phyloP scores from a whole-genome alignment of 2,113 vertebrate species.

The Crotalus horridus region DNA sequence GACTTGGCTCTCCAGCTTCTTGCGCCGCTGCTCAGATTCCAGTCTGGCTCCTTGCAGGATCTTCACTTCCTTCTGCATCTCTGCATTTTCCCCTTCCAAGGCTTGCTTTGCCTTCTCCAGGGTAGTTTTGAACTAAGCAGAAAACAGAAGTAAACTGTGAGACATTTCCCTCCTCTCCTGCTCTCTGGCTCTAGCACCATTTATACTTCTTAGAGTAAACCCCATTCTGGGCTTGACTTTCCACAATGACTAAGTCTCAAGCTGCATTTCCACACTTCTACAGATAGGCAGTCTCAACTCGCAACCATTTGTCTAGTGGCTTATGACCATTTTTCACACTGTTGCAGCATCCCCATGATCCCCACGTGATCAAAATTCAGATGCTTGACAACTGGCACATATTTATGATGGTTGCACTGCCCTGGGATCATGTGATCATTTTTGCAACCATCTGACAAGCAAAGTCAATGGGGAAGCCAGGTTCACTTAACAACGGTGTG shows the following conservation, averaged over 20 bases:
- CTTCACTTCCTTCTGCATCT: slow-evolving; percentile 75
- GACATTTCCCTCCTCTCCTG: neutral
- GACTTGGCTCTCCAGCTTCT: slow-evolving; percentile 78
- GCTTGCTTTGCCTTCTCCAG: slow-evolving; percentile 79
- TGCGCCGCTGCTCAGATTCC: slow-evolving; percentile 81
- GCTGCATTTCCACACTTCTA: neutral
- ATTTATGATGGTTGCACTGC: neutral
- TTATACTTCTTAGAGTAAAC: neutral
- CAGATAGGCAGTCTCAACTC: neutral
- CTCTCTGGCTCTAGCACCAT: neutral
- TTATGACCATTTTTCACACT: no score
- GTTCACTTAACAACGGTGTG: neutral
- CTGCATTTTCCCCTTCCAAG: slow-evolving; percentile 75
- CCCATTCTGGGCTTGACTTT: neutral
- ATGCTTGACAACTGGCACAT: neutral
- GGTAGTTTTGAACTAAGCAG: slow-evolving; percentile 66
- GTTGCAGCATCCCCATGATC: neutral
- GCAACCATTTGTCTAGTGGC: fast-evolving
- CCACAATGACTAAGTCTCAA: neutral
- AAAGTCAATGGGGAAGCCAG: neutral
- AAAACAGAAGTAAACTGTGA: neutral
- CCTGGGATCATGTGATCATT: neutral
- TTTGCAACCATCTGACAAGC: neutral
- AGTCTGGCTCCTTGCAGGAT: slow-evolving; percentile 72
- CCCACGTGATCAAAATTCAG: neutral